Conservation (phyloP, 64 coral and sea anemone species). For the Pachyseris speciosa region DNA sequence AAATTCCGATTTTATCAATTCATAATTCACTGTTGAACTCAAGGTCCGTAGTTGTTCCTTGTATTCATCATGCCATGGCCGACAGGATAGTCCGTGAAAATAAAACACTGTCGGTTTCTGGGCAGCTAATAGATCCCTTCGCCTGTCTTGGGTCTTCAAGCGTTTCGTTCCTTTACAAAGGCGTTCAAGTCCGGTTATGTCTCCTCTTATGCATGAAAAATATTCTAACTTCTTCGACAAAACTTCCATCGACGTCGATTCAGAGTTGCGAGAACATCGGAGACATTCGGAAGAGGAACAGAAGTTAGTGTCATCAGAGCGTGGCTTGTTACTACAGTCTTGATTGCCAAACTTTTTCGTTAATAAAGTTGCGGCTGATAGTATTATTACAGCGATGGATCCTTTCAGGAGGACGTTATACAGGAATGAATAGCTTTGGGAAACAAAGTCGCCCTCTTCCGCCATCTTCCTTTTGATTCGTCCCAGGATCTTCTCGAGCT, state of each 20-base stretch:
- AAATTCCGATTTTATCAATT: constrained; percentile 74
- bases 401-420: constrained; percentile 34
- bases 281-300: constrained; percentile 83
- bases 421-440: constrained; percentile 1
- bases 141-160: neutral
- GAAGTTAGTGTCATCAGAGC: constrained; percentile 21
- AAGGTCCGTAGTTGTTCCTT: neutral
- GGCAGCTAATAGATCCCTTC: neutral
- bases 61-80: constrained; percentile 42
- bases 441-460: neutral
- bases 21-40: neutral
- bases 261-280: constrained; percentile 54
- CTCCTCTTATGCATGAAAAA: constrained; percentile 30
- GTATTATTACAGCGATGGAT: constrained; percentile 46
- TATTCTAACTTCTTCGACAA: constrained; percentile 59
- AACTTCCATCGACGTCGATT: neutral
- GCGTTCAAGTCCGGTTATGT: constrained; percentile 39
- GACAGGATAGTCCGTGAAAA: constrained; percentile 50
- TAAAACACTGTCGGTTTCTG: constrained; percentile 81
- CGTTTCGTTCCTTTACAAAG: constrained; percentile 25
- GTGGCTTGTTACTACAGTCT: neutral
- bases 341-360: constrained; percentile 24
- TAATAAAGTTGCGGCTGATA: constrained; percentile 17
- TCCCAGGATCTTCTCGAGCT: too few relatives aligned
- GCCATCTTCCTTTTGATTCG: constrained; percentile 3